phyloP scores from a whole-genome alignment of 1,140 invertebrate genomes.

The Aphelinus certus region DNA sequence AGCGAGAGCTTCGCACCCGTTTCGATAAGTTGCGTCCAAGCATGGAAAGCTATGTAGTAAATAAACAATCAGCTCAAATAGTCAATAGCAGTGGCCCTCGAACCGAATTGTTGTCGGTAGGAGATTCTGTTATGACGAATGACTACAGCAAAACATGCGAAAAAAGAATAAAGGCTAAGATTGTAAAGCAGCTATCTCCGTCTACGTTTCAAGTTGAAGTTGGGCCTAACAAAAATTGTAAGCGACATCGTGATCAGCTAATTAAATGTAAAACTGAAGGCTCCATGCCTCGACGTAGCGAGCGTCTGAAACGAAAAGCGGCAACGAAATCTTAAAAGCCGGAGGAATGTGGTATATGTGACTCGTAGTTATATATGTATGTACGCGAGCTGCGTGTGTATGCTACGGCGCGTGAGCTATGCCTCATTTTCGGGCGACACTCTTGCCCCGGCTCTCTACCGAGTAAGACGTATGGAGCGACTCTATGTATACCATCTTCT shows the following conservation, averaged over 20 bases:
- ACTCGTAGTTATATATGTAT: too few relatives aligned
- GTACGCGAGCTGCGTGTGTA: too few relatives aligned
- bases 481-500: too few relatives aligned
- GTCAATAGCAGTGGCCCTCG: background rate
- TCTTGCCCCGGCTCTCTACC: too few relatives aligned
- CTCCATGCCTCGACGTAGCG: too few relatives aligned
- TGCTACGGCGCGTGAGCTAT: too few relatives aligned
- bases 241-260: background rate
- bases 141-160: background rate
- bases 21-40: conserved; percentile 27
- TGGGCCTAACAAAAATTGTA: background rate
- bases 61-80: background rate
- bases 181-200: background rate
- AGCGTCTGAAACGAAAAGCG: too few relatives aligned
- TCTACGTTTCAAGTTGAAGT: background rate
- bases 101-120: background rate
- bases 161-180: background rate
- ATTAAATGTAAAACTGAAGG: background rate
- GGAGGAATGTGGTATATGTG: too few relatives aligned
- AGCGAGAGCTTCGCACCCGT: conserved; percentile 28
- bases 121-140: background rate
- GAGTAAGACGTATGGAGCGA: too few relatives aligned
- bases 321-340: too few relatives aligned
- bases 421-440: too few relatives aligned
- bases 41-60: background rate